phyloP scores from a whole-genome alignment of 2,888 invertebrate species.

The Gibbula magus region DNA sequence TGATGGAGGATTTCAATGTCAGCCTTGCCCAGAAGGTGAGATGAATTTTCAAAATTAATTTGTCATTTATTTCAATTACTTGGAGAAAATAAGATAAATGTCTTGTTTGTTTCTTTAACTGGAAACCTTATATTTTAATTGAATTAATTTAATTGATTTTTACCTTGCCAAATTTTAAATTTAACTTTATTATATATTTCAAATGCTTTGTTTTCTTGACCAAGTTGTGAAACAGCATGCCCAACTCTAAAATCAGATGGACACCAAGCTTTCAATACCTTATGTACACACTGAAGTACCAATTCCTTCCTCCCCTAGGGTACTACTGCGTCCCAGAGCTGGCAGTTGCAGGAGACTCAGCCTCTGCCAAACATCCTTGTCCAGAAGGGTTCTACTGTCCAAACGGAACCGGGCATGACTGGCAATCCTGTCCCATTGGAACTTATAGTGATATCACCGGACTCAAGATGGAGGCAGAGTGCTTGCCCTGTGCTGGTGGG shows the following conservation, averaged over 20 bases:
- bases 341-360: constrained; percentile 56
- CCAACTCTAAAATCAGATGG: too few relatives aligned
- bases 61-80: too few relatives aligned
- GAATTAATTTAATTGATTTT: too few relatives aligned
- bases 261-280: too few relatives aligned
- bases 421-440: constrained; percentile 69
- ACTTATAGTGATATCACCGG: constrained; percentile 57
- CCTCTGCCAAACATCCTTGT: constrained; percentile 59
- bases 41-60: too few relatives aligned
- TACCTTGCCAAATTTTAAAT: too few relatives aligned
- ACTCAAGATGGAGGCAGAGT: constrained; percentile 56
- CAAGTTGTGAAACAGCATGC: too few relatives aligned
- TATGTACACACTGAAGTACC: background rate
- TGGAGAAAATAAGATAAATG: too few relatives aligned
- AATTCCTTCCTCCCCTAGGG: constrained; percentile 48
- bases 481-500: constrained; percentile 63
- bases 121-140: too few relatives aligned
- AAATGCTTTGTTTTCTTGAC: too few relatives aligned
- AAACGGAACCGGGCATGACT: constrained; percentile 71
- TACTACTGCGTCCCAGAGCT: constrained; percentile 70
- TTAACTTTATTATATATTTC: too few relatives aligned
- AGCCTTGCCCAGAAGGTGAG: constrained; percentile 68
- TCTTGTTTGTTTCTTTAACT: too few relatives aligned
- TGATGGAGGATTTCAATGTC: constrained; percentile 58
- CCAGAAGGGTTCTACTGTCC: constrained; percentile 72